Evolutionary conservation across 2,888 invertebrate genomes (phyloP).

Genomic region (Dicycla oo): DNA sequence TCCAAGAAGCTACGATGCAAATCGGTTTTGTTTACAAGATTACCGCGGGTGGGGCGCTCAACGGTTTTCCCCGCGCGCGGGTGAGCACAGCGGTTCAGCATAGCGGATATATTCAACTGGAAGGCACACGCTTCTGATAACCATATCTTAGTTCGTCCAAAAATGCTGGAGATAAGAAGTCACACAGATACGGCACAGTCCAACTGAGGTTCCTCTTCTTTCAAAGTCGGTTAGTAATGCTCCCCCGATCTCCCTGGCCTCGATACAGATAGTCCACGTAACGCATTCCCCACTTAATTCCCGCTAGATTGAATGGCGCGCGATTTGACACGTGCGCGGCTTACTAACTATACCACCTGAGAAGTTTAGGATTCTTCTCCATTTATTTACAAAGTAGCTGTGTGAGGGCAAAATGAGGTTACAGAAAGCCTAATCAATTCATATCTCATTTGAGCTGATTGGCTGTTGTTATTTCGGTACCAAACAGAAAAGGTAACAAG

Average conservation of each 20-base stretch:
- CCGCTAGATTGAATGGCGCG: conserved; percentile 77
- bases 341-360: conserved; percentile 62
- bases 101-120: too few species aligned
- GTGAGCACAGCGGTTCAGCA: too few species aligned
- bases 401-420: not conserved
- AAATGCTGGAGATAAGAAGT: not conserved
- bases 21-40: too few species aligned
- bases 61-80: too few species aligned
- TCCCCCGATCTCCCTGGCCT: conserved; percentile 64
- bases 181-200: not conserved
- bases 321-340: conserved; percentile 75
- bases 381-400: conserved; percentile 40
- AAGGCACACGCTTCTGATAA: too few species aligned
- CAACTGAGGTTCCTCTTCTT: not conserved
- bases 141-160: too few species aligned
- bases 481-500: not conserved
- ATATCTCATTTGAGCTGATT: conserved; percentile 14
- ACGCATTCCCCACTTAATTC: conserved; percentile 75
- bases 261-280: conserved; percentile 78
- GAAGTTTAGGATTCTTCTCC: conserved; percentile 30
- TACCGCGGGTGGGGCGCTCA: too few species aligned
- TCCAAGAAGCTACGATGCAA: too few species aligned
- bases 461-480: conserved; percentile 1
- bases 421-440: conserved; percentile 6
- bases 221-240: not conserved